These are phyloP conservation scores for Leptinotarsa lineolata DNA, from an alignment of 1,140 invertebrate genomes.

Conservation along the genomic window DNA sequence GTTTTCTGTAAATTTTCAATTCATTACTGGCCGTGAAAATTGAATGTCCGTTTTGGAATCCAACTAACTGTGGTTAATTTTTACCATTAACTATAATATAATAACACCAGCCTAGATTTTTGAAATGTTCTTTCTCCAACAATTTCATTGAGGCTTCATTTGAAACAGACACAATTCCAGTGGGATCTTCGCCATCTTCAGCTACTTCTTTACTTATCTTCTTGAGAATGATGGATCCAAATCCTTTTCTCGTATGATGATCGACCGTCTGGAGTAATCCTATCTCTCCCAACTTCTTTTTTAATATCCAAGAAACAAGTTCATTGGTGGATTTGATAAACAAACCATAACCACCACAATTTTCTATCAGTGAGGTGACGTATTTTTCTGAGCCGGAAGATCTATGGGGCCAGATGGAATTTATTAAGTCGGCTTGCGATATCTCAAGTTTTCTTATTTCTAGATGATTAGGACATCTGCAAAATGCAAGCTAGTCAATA, in stretches of 20 bases:
- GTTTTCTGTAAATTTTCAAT: too few species aligned
- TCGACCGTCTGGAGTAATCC: neutral
- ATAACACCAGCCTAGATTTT: neutral
- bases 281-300: neutral
- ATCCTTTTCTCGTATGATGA: neutral
- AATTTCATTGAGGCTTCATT: neutral
- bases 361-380: neutral
- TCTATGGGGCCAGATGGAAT: neutral
- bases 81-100: neutral
- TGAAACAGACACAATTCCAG: neutral
- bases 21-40: too few species aligned
- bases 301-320: neutral
- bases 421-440: neutral
- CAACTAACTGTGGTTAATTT: too few species aligned
- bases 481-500: too few species aligned
- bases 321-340: neutral
- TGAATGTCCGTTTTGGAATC: too few species aligned
- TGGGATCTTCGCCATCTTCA: neutral
- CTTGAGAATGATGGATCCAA: neutral
- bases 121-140: neutral
- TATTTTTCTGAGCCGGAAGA: neutral
- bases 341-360: neutral
- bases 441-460: neutral
- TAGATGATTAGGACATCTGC: neutral
- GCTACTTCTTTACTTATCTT: neutral